Conservation (phyloP, 2,888 invertebrate species). For the Criorhina ranunculi region DNA sequence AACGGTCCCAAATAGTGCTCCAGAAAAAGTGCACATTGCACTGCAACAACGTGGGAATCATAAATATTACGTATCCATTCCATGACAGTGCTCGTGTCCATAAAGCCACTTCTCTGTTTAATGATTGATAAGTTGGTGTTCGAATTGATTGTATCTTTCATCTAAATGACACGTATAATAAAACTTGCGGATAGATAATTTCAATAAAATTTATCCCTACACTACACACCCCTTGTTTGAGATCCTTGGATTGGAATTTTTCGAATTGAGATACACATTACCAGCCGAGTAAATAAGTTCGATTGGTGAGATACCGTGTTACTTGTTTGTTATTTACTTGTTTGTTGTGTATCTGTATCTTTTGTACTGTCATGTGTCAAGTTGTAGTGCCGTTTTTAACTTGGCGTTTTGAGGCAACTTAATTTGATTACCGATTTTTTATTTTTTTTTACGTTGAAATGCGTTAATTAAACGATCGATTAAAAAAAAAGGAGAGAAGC, state of each 20-base stretch:
- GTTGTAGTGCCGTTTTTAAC: slow-evolving; percentile 20
- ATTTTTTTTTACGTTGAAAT: slow-evolving; percentile 33
- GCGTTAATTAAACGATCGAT: slow-evolving; percentile 74
- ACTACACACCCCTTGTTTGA: slow-evolving; percentile 43
- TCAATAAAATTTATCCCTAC: slow-evolving; percentile 56
- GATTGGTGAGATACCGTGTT: slow-evolving; percentile 55
- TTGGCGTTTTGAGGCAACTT: slow-evolving; percentile 59
- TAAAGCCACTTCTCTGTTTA: slow-evolving; percentile 50
- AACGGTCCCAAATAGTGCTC: background rate
- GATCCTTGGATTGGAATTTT: too few relatives aligned
- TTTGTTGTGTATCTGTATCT: slow-evolving; percentile 55
- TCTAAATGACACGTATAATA: slow-evolving; percentile 64
- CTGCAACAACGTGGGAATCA: slow-evolving; percentile 62
- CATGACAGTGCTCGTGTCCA: background rate
- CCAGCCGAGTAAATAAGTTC: slow-evolving; percentile 46
- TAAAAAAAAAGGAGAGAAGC: slow-evolving; percentile 22
- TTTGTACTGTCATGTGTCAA: slow-evolving; percentile 62
- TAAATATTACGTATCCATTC: slow-evolving; percentile 51
- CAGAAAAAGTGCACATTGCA: slow-evolving; percentile 12
- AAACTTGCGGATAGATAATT: slow-evolving; percentile 61
- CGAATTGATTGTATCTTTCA: slow-evolving; percentile 49
- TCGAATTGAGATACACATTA: slow-evolving; percentile 28
- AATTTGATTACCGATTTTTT: slow-evolving; percentile 60
- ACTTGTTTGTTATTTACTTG: slow-evolving; percentile 28
- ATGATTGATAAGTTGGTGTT: slow-evolving; percentile 67